A percentile compares a stretch with the other conserved stretches of the same genome.
These are phyloP conservation scores for Pediacus dermestoides DNA, from an alignment of 2,888 invertebrate species.

Conservation along the genomic window DNA sequence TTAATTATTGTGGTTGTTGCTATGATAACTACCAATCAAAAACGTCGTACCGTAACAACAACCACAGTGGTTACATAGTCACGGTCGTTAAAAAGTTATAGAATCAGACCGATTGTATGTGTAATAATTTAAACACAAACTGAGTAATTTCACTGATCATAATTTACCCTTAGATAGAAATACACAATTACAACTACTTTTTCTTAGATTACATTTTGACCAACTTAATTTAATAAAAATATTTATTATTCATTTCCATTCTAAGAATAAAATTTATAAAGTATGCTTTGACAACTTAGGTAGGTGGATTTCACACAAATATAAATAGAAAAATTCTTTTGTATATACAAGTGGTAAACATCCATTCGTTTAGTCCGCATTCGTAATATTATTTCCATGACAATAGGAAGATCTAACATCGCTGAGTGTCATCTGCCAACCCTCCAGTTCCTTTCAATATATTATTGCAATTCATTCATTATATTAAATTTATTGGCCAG, in stretches of 20 bases:
- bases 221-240: no score
- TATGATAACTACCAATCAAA: no score
- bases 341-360: conserved; percentile 25
- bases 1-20: no score
- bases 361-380: conserved; percentile 19
- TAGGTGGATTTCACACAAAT: conserved; percentile 16
- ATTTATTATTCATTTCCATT: conserved; percentile 8
- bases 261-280: conserved; percentile 8
- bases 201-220: no score
- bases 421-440: conserved; percentile 28
- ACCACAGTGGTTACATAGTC: no score
- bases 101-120: no score
- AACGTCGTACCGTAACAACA: no score
- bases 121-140: no score
- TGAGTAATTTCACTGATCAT: no score
- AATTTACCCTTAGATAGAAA: no score
- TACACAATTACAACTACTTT: no score
- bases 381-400: conserved; percentile 28
- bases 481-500: conserved; percentile 18
- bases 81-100: no score
- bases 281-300: conserved; percentile 13
- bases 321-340: conserved; percentile 19
- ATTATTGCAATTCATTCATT: conserved; percentile 19
- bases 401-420: conserved; percentile 29
- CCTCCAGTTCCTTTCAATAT: conserved; percentile 12